A percentile compares a stretch with the other conserved stretches of the same genome.
Evolutionary conservation across 2,113 vertebrate species (phyloP).

Genomic region (Halichoerus grypus): DNA sequence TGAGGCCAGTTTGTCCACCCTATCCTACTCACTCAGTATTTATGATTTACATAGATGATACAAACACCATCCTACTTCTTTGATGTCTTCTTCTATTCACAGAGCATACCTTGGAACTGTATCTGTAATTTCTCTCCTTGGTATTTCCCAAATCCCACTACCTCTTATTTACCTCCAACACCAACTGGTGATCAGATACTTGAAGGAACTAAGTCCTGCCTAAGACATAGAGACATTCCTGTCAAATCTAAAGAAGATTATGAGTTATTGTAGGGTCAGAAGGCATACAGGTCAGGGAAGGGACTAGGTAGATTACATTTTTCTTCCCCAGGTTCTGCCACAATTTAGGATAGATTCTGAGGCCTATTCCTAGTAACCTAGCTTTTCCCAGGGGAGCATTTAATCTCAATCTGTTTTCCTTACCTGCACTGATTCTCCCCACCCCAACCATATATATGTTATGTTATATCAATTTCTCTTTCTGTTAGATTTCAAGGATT

Average conservation of each 20-base stretch:
- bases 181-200: not conserved
- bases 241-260: not conserved
- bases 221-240: not conserved
- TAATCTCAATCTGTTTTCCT: not conserved
- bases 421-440: not conserved
- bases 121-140: not conserved
- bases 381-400: not conserved
- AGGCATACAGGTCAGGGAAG: not conserved
- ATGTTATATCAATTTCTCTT: not conserved
- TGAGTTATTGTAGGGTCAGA: not conserved
- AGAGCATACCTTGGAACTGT: not conserved
- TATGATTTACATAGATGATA: constrained; percentile 43
- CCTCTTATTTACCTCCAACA: not conserved
- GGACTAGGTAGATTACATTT: not conserved
- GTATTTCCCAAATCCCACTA: not conserved
- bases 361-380: not conserved
- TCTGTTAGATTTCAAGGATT: constrained; percentile 33
- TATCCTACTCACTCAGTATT: not conserved
- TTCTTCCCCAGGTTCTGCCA: not conserved
- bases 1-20: not conserved
- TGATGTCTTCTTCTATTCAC: constrained; percentile 31
- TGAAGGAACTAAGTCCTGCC: not conserved
- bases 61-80: not conserved
- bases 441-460: not conserved
- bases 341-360: not conserved